phyloP scores from a whole-genome alignment of 2,113 vertebrate species.

The Mirza zaza region DNA sequence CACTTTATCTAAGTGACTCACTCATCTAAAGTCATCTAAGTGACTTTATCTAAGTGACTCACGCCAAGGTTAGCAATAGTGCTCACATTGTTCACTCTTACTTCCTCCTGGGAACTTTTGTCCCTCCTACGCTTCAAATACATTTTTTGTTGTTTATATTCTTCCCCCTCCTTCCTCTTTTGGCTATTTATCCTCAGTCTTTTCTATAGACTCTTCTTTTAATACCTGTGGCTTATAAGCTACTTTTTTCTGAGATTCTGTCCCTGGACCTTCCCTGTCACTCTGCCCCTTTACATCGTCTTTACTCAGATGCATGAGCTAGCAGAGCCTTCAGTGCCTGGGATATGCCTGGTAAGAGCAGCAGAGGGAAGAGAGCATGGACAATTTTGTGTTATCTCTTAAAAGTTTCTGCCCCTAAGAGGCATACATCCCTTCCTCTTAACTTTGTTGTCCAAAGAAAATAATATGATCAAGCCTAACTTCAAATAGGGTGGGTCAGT shows the following conservation, averaged over 20 bases:
- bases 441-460: not conserved
- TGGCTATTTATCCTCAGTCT: not conserved
- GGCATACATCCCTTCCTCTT: not conserved
- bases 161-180: not conserved
- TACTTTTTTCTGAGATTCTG: not conserved
- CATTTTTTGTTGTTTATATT: not conserved
- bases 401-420: not conserved
- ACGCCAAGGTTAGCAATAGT: too few species aligned
- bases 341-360: not conserved
- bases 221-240: not conserved
- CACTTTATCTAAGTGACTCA: not conserved
- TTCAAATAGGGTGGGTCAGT: not conserved
- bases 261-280: not conserved
- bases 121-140: not conserved
- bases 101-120: not conserved
- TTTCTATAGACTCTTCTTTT: not conserved
- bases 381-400: not conserved
- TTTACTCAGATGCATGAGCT: not conserved
- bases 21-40: too few species aligned
- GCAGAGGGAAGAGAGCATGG: not conserved
- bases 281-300: not conserved
- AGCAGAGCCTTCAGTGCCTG: not conserved
- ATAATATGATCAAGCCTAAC: not conserved
- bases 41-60: not conserved
- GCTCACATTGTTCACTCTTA: not conserved